Conservation (phyloP, 2,113 vertebrate species). For the Lates calcarifer region DNA sequence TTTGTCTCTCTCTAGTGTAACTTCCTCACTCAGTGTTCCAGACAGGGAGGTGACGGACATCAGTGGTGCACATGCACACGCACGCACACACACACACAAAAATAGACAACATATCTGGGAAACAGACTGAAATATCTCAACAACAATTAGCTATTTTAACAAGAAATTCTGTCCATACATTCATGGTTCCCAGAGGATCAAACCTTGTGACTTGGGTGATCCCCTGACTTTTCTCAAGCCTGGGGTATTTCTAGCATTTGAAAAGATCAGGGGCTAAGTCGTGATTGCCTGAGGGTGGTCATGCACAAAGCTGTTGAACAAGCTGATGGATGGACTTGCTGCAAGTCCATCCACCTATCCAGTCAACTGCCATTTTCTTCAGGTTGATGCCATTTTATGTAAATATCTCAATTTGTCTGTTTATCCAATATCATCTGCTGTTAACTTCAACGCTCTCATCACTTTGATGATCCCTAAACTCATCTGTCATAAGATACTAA, state of each 20-base stretch:
- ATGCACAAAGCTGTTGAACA: neutral
- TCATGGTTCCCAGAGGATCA: neutral
- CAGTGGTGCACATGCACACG: neutral
- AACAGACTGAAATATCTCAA: constrained; percentile 12
- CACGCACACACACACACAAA: neutral
- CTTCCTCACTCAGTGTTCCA: neutral
- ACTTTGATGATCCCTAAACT: too few species aligned
- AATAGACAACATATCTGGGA: neutral
- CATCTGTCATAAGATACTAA: too few species aligned
- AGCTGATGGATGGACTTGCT: neutral
- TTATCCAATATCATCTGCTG: neutral
- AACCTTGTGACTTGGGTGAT: neutral
- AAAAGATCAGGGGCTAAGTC: neutral
- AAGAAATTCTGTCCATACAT: neutral
- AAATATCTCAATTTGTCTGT: neutral
- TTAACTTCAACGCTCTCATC: neutral
- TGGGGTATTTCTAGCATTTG: neutral
- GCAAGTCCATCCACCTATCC: neutral
- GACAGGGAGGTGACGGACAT: neutral
- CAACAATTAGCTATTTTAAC: neutral
- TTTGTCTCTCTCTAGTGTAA: constrained; percentile 16
- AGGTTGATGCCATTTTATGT: neutral
- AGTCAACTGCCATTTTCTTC: neutral
- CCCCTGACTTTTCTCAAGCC: neutral
- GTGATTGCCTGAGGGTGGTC: neutral